Evolutionary conservation across 2,113 vertebrate species (phyloP).

Genomic region (Cairina moschata): DNA sequence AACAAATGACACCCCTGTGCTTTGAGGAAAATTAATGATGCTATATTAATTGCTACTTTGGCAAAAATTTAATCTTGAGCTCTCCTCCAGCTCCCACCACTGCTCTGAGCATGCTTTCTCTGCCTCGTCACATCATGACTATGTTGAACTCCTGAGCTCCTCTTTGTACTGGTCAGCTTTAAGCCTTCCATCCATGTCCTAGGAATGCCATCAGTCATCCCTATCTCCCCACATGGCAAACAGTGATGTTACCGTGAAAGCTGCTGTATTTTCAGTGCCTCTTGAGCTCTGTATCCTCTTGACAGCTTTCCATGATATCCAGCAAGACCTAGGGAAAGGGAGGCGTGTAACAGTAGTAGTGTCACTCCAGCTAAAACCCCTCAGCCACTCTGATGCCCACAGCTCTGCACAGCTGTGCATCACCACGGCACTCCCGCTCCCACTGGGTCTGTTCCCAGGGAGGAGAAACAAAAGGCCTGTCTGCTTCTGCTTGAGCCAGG

Average conservation of each 20-base stretch:
- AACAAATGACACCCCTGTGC: background rate
- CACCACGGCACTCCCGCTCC: background rate
- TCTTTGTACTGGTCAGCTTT: fast-evolving
- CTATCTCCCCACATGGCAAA: background rate
- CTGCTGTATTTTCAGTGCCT: background rate
- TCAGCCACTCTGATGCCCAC: fast-evolving
- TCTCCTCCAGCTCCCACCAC: background rate
- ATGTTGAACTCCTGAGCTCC: background rate
- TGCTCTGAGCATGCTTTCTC: background rate
- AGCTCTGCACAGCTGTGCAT: background rate
- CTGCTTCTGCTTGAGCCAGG: background rate
- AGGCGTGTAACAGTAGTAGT: fast-evolving
- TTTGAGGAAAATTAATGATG: background rate
- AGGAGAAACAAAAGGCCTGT: background rate
- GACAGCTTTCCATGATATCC: background rate
- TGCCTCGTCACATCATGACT: background rate
- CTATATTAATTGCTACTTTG: slow-evolving; percentile 9
- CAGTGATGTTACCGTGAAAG: background rate
- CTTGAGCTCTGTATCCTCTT: background rate
- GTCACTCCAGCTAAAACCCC: background rate
- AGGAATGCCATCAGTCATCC: background rate
- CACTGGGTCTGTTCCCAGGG: background rate
- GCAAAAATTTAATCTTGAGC: background rate
- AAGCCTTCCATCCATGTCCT: background rate
- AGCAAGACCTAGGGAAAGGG: background rate